Percentiles rank a stretch among this genome's conserved stretches.
phyloP scores from a whole-genome alignment of 2,888 invertebrate genomes.

The Hypena proboscidalis region DNA sequence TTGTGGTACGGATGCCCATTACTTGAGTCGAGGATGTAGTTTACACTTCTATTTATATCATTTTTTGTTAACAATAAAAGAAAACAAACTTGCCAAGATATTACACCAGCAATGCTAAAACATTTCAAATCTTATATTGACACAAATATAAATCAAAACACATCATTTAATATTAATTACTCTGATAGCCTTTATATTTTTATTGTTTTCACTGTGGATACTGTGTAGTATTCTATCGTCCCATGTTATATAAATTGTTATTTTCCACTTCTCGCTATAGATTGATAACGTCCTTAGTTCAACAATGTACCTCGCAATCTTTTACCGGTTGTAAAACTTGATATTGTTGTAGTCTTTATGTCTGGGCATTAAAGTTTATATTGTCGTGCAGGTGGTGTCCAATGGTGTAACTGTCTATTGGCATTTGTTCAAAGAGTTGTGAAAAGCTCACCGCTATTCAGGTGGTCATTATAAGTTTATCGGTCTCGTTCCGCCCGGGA shows the following conservation, averaged over 20 bases:
- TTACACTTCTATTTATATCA: no score
- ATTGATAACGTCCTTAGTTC: slow-evolving; percentile 33
- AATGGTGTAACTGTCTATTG: slow-evolving; percentile 38
- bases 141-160: not conserved
- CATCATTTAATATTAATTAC: slow-evolving; percentile 3
- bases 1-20: no score
- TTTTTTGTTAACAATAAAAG: no score
- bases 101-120: no score
- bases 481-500: slow-evolving; percentile 29
- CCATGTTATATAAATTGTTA: slow-evolving; percentile 25
- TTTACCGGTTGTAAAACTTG: not conserved
- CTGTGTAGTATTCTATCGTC: slow-evolving; percentile 13
- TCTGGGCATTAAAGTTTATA: slow-evolving; percentile 10
- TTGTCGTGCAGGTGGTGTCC: slow-evolving; percentile 4
- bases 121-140: no score
- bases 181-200: slow-evolving; percentile 12
- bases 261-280: slow-evolving; percentile 27
- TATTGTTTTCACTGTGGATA: slow-evolving; percentile 7
- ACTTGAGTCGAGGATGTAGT: no score
- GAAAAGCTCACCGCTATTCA: slow-evolving; percentile 39
- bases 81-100: no score
- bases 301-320: slow-evolving; percentile 11
- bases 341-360: slow-evolving; percentile 2
- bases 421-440: slow-evolving; percentile 45
- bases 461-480: slow-evolving; percentile 45